Percentiles rank a stretch among this genome's conserved stretches.
These are phyloP conservation scores for Lutjanus campechanus DNA, from an alignment of 2,797 vertebrate species.

Conservation along the genomic window DNA sequence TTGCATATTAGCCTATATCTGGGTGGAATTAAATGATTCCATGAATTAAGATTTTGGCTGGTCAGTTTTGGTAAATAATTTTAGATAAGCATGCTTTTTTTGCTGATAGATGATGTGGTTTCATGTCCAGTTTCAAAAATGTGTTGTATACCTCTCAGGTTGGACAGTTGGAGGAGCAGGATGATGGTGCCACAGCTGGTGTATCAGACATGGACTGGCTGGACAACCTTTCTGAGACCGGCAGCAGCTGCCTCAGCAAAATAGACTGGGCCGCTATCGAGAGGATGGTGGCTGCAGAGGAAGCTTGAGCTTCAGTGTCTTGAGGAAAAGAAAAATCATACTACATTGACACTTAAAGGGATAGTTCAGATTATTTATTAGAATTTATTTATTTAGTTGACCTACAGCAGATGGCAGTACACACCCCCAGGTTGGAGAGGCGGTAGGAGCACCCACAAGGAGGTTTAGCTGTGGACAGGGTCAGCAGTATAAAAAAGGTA, in stretches of 20 bases:
- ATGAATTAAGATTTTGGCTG: too few relatives aligned
- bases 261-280: conserved; percentile 94
- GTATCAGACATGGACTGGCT: conserved; percentile 50
- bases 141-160: conserved; percentile 67
- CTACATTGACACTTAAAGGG: not conserved
- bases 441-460: too few relatives aligned
- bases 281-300: conserved; percentile 88
- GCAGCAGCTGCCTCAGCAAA: conserved; percentile 89
- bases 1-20: not conserved
- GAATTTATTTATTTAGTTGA: too few relatives aligned
- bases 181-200: conserved; percentile 1
- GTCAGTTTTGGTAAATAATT: not conserved
- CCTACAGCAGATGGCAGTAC: too few relatives aligned
- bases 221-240: conserved; percentile 87
- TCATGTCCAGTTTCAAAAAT: conserved; percentile 5
- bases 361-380: too few relatives aligned
- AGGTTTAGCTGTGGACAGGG: too few relatives aligned
- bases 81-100: not conserved
- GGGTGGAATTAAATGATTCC: not conserved
- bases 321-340: not conserved
- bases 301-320: conserved; percentile 45
- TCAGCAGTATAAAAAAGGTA: too few relatives aligned
- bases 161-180: conserved; percentile 45
- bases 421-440: too few relatives aligned
- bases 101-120: not conserved